Evolutionary conservation across 1,140 invertebrate genomes (phyloP).

Genomic region (Lamellibrachia luymesi): DNA sequence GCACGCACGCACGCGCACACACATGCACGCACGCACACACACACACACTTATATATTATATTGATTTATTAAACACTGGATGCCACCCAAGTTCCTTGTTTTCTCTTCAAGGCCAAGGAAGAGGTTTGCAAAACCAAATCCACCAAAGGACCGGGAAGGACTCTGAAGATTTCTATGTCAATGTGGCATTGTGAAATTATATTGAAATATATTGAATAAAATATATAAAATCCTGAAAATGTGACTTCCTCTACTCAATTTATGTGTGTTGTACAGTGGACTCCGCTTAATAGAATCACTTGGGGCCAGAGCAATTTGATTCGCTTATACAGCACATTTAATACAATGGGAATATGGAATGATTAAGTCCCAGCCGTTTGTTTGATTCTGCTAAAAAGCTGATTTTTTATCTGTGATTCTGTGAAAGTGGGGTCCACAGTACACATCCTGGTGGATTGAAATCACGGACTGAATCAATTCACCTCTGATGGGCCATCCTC

Average conservation of each 20-base stretch:
- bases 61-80: not conserved
- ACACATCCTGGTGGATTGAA: too few relatives aligned
- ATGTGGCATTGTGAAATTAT: not conserved
- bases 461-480: too few relatives aligned
- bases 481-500: too few relatives aligned
- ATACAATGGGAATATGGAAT: too few relatives aligned
- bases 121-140: not conserved
- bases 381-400: too few relatives aligned
- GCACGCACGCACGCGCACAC: too few relatives aligned
- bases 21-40: not conserved
- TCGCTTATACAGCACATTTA: too few relatives aligned
- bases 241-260: not conserved
- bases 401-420: too few relatives aligned
- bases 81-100: not conserved
- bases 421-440: too few relatives aligned
- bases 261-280: not conserved
- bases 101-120: not conserved
- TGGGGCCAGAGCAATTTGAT: too few relatives aligned
- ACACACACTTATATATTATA: not conserved
- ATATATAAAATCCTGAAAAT: not conserved
- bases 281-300: too few relatives aligned
- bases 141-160: not conserved
- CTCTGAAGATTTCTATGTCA: not conserved
- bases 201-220: constrained; percentile 2
- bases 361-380: too few relatives aligned